phyloP scores from a whole-genome alignment of 2,888 invertebrate species.

The Acanthacorydalis orientalis region DNA sequence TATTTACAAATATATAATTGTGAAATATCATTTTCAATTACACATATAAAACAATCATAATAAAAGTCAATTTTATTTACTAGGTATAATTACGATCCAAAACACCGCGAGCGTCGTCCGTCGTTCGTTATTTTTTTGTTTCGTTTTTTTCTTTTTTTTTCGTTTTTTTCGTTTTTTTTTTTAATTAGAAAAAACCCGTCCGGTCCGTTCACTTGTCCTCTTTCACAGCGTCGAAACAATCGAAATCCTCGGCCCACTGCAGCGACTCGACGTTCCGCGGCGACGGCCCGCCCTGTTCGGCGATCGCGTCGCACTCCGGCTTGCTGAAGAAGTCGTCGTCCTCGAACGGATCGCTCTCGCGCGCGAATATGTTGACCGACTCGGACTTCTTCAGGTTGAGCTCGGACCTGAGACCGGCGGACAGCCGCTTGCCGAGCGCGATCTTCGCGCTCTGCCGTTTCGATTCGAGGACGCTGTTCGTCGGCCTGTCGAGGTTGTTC shows the following conservation, averaged over 20 bases:
- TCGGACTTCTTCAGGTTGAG: slow-evolving; percentile 70
- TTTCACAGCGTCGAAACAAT: slow-evolving; percentile 22
- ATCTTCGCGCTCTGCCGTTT: slow-evolving; percentile 14
- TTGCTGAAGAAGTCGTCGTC: slow-evolving; percentile 66
- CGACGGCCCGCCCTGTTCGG: not conserved
- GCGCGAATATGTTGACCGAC: slow-evolving; percentile 76
- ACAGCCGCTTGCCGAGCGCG: slow-evolving; percentile 16
- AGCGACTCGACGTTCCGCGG: not conserved
- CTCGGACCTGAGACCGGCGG: slow-evolving; percentile 22
- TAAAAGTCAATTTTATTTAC: no score
- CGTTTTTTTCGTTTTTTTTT: no score
- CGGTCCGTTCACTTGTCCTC: slow-evolving; percentile 9
- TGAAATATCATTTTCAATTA: not conserved
- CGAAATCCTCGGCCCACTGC: slow-evolving; percentile 29
- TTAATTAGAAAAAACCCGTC: no score
- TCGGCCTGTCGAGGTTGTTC: slow-evolving; percentile 14
- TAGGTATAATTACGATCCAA: no score
- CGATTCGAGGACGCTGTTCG: slow-evolving; percentile 11
- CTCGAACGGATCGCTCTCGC: slow-evolving; percentile 77
- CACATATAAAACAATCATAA: not conserved
- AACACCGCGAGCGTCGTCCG: no score
- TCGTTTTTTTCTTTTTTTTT: no score
- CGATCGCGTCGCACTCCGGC: not conserved
- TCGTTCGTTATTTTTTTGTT: no score
- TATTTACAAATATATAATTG: not conserved